phyloP scores from a whole-genome alignment of 2,113 vertebrate species.

The Tringa solitaria region DNA sequence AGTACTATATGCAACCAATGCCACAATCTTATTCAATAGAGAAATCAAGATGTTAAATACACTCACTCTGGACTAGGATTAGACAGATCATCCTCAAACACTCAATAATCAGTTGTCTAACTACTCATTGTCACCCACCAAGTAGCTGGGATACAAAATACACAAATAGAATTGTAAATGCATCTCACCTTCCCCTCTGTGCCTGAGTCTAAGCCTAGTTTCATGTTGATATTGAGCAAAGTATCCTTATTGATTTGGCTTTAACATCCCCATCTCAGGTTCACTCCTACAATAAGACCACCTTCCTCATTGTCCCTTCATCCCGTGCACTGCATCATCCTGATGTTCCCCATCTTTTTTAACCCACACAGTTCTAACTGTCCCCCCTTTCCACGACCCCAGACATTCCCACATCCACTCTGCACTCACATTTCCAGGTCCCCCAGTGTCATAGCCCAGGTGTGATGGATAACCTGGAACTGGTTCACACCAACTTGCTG shows the following conservation, averaged over 20 bases:
- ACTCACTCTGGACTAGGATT: background rate
- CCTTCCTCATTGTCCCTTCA: background rate
- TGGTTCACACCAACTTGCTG: background rate
- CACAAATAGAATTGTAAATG: constrained; percentile 23
- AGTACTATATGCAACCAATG: background rate
- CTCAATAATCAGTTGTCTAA: constrained; percentile 39
- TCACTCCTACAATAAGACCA: background rate
- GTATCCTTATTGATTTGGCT: background rate
- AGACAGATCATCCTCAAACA: constrained; percentile 11
- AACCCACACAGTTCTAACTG: background rate
- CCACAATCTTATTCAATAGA: background rate
- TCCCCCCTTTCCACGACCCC: background rate
- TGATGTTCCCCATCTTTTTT: background rate
- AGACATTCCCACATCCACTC: background rate
- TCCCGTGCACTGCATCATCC: background rate
- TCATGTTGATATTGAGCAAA: background rate
- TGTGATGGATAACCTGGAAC: background rate
- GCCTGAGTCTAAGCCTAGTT: background rate
- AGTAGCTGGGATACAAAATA: background rate
- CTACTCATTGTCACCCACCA: background rate
- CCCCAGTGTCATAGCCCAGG: background rate
- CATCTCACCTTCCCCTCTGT: background rate
- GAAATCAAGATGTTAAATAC: background rate
- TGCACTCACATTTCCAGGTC: background rate
- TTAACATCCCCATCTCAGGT: background rate